phyloP scores from a whole-genome alignment of 2,113 vertebrate species.

The Tonatia bakeri region DNA sequence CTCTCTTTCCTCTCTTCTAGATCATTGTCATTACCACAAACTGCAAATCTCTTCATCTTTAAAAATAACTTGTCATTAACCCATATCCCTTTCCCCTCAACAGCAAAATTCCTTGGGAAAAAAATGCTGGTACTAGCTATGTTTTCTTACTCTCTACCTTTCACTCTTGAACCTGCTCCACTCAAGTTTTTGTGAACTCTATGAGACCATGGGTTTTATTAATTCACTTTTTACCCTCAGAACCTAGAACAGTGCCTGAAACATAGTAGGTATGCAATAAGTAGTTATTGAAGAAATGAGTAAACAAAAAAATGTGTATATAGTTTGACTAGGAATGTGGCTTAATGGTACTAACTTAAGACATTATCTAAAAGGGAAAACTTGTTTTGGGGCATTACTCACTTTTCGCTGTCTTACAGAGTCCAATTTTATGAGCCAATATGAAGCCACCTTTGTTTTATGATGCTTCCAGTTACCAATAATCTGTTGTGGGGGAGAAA shows the following conservation, averaged over 20 bases:
- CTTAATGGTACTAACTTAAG: not conserved
- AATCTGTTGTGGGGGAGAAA: constrained; percentile 83
- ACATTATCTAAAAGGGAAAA: not conserved
- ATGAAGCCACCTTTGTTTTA: constrained; percentile 97
- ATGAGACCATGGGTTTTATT: not conserved
- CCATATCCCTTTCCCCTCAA: not conserved
- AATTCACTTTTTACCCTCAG: not conserved
- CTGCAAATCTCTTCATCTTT: not conserved
- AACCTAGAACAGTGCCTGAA: not conserved
- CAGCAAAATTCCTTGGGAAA: not conserved
- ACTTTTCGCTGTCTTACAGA: constrained; percentile 96
- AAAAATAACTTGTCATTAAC: not conserved
- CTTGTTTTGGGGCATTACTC: constrained; percentile 56
- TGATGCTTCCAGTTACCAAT: constrained; percentile 97
- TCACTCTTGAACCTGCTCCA: not conserved
- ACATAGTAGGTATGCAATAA: not conserved
- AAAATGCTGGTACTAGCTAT: not conserved
- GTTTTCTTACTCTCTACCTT: not conserved
- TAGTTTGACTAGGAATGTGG: not conserved
- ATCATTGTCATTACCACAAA: not conserved
- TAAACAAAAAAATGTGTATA: not conserved
- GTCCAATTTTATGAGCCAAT: constrained; percentile 97
- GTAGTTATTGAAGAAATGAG: not conserved
- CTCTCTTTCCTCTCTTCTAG: not conserved
- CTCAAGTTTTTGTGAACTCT: not conserved